Conservation (phyloP, 2,888 invertebrate genomes). For the Autographa gamma region DNA sequence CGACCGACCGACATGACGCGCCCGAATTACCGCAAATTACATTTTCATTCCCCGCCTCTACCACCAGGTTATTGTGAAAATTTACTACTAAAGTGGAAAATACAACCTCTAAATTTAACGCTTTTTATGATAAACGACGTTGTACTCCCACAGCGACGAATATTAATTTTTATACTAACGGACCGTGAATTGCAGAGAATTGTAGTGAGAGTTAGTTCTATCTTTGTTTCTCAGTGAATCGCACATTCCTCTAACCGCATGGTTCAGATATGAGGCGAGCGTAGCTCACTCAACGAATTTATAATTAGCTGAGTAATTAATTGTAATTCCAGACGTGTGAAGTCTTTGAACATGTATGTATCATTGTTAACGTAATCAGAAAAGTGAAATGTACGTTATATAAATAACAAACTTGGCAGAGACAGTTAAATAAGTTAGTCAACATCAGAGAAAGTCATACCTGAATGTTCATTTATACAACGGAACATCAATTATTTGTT, state of each 20-base stretch:
- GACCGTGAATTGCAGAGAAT: slow-evolving; percentile 62
- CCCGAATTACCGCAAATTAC: slow-evolving; percentile 84
- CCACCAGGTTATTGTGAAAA: slow-evolving; percentile 66
- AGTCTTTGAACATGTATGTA: slow-evolving; percentile 42
- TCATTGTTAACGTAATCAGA: slow-evolving; percentile 46
- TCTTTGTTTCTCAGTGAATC: slow-evolving; percentile 58
- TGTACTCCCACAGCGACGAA: slow-evolving; percentile 47
- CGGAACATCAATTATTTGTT: slow-evolving; percentile 26
- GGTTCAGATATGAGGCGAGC: slow-evolving; percentile 33
- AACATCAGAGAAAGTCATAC: slow-evolving; percentile 26
- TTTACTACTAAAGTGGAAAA: slow-evolving; percentile 66
- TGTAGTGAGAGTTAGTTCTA: slow-evolving; percentile 57
- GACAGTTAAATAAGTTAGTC: slow-evolving; percentile 24
- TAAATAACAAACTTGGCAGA: slow-evolving; percentile 45
- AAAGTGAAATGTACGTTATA: slow-evolving; percentile 58
- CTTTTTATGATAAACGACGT: slow-evolving; percentile 57
- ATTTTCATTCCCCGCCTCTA: slow-evolving; percentile 78
- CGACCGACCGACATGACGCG: slow-evolving; percentile 63
- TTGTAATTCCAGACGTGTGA: slow-evolving; percentile 54
- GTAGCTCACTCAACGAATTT: slow-evolving; percentile 41
- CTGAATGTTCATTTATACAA: slow-evolving; percentile 24
- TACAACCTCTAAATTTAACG: slow-evolving; percentile 59
- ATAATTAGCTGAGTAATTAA: slow-evolving; percentile 57
- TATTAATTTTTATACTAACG: slow-evolving; percentile 59
- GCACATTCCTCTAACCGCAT: slow-evolving; percentile 49